phyloP scores from a whole-genome alignment of 2,113 vertebrate species.

The Euleptes europaea region DNA sequence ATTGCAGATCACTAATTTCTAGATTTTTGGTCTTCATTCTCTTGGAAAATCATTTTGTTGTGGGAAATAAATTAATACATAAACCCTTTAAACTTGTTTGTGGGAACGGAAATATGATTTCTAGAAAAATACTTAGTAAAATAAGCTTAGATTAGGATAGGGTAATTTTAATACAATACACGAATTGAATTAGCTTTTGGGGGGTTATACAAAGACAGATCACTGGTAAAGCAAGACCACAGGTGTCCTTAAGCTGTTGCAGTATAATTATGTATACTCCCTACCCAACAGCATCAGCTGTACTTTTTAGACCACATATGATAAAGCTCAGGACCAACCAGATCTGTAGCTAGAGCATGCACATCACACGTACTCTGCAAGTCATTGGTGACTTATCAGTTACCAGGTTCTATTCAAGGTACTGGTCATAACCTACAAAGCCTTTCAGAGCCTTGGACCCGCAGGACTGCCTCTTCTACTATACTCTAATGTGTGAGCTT shows the following conservation, averaged over 20 bases:
- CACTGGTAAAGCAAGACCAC: constrained; percentile 2
- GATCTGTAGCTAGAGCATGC: too few species aligned
- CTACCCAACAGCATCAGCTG: too few species aligned
- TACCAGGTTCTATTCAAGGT: too few species aligned
- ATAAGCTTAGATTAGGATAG: neutral
- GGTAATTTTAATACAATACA: neutral
- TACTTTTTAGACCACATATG: too few species aligned
- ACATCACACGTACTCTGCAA: too few species aligned
- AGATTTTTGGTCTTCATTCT: neutral
- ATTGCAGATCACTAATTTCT: neutral
- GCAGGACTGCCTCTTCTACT: too few species aligned
- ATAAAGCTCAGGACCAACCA: too few species aligned
- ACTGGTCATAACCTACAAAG: too few species aligned
- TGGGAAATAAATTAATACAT: neutral
- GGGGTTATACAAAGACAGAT: neutral
- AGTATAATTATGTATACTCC: too few species aligned
- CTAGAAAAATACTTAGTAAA: neutral
- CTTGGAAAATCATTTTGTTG: neutral
- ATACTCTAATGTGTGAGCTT: too few species aligned
- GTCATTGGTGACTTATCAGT: too few species aligned
- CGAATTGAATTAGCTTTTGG: constrained; percentile 5
- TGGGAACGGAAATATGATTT: neutral
- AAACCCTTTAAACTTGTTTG: neutral
- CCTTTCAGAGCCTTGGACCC: too few species aligned
- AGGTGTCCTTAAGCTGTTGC: neutral